phyloP scores from a whole-genome alignment of 1,140 invertebrate genomes.

The Drosophila littoralis region DNA sequence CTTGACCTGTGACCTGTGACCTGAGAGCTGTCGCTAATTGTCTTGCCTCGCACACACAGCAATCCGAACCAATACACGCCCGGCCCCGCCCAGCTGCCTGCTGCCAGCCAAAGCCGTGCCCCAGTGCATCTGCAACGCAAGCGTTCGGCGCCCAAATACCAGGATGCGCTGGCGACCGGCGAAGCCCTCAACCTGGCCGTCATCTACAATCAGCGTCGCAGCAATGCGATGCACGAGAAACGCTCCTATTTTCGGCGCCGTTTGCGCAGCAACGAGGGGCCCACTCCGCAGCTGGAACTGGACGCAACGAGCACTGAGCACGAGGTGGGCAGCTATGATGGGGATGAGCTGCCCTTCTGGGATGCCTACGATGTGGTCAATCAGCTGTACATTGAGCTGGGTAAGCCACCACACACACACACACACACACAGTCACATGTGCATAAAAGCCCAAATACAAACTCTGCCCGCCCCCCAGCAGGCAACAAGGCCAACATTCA shows the following conservation, averaged over 20 bases:
- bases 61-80: slow-evolving; percentile 74
- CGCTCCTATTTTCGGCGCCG: slow-evolving; percentile 64
- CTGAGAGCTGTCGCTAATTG: too few relatives aligned
- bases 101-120: slow-evolving; percentile 9
- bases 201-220: slow-evolving; percentile 77
- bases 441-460: not conserved
- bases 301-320: slow-evolving; percentile 27
- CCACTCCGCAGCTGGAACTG: slow-evolving; percentile 37
- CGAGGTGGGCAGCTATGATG: slow-evolving; percentile 60
- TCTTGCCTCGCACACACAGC: slow-evolving; percentile 20
- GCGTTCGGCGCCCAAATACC: slow-evolving; percentile 40
- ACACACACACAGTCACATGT: not conserved
- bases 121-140: slow-evolving; percentile 49
- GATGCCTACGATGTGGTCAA: slow-evolving; percentile 95
- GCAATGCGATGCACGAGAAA: slow-evolving; percentile 75
- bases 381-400: slow-evolving; percentile 93
- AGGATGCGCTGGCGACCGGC: slow-evolving; percentile 14
- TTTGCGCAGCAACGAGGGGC: slow-evolving; percentile 67
- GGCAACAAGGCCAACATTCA: slow-evolving; percentile 89
- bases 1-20: not conserved
- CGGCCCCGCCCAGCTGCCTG: slow-evolving; percentile 15
- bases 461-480: slow-evolving; percentile 54
- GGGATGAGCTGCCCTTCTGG: slow-evolving; percentile 89
- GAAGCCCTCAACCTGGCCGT: slow-evolving; percentile 72
- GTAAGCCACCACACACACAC: slow-evolving; percentile 77